Conservation (phyloP, 2,888 invertebrate species). For the Cryptosula pallasiana region DNA sequence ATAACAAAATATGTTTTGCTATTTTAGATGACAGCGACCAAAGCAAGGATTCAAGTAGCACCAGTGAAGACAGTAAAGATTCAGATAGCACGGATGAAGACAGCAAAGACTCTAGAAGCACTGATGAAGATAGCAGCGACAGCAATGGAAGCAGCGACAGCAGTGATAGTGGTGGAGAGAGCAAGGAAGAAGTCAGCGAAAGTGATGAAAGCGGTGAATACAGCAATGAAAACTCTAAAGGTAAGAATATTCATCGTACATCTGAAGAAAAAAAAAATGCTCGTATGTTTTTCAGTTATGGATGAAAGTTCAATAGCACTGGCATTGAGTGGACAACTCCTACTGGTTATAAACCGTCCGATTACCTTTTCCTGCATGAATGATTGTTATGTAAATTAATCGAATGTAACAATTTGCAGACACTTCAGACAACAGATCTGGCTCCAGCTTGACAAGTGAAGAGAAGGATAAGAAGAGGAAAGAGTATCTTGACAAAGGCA, state of each 20-base stretch:
- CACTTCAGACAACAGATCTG: conserved; percentile 1
- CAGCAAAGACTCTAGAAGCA: background rate
- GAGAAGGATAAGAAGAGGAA: conserved; percentile 11
- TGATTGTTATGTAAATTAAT: background rate
- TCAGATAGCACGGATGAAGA: background rate
- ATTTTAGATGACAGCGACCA: background rate
- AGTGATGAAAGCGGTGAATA: conserved; percentile 15
- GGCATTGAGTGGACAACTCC: too few relatives aligned
- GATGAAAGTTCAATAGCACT: too few relatives aligned
- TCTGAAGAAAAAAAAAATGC: too few relatives aligned
- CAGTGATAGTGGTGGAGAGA: background rate
- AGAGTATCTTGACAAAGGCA: conserved; percentile 18
- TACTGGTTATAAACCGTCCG: too few relatives aligned
- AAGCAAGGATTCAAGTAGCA: background rate
- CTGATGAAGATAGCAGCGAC: background rate
- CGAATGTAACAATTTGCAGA: background rate
- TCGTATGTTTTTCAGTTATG: too few relatives aligned
- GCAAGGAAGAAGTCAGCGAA: background rate
- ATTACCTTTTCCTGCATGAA: background rate
- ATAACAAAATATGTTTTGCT: too few relatives aligned
- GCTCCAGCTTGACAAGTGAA: background rate
- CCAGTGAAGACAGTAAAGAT: background rate
- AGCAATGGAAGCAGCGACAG: background rate
- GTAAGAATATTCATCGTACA: too few relatives aligned
- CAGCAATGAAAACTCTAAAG: conserved; percentile 18